These are phyloP conservation scores for Lithosia quadra DNA, from an alignment of 2,888 invertebrate genomes.

Conservation along the genomic window DNA sequence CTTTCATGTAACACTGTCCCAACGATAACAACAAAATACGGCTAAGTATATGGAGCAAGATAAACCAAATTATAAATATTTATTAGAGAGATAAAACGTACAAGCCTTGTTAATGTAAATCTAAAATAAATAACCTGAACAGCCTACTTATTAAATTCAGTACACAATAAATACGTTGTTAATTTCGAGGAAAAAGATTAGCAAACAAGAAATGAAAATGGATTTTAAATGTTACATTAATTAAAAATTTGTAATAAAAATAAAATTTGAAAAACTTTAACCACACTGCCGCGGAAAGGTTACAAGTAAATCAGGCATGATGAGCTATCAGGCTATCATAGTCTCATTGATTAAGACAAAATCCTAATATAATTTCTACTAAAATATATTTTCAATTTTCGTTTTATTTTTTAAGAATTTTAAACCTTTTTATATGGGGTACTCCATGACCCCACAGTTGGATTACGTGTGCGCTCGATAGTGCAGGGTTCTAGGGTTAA, in stretches of 20 bases:
- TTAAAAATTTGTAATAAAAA: not conserved
- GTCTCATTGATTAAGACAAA: too few relatives aligned
- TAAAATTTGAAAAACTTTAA: too few relatives aligned
- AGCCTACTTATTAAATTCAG: constrained; percentile 2
- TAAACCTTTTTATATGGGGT: too few relatives aligned
- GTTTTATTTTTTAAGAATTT: too few relatives aligned
- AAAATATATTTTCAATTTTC: too few relatives aligned
- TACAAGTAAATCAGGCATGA: too few relatives aligned
- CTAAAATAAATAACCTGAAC: not conserved
- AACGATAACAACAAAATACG: not conserved
- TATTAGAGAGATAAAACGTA: not conserved
- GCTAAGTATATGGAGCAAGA: not conserved
- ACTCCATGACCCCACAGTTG: too few relatives aligned
- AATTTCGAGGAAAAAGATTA: not conserved
- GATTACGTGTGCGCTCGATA: too few relatives aligned
- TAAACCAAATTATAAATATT: not conserved
- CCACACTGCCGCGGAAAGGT: too few relatives aligned
- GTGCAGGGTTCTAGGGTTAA: too few relatives aligned
- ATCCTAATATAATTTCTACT: too few relatives aligned
- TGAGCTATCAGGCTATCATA: too few relatives aligned
- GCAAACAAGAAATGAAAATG: not conserved
- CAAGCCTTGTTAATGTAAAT: not conserved
- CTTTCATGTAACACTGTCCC: not conserved
- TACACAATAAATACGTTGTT: not conserved
- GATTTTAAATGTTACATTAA: not conserved